These are phyloP conservation scores for Benitochromis conjunctus DNA, from an alignment of 2,113 vertebrate genomes.

Conservation along the genomic window DNA sequence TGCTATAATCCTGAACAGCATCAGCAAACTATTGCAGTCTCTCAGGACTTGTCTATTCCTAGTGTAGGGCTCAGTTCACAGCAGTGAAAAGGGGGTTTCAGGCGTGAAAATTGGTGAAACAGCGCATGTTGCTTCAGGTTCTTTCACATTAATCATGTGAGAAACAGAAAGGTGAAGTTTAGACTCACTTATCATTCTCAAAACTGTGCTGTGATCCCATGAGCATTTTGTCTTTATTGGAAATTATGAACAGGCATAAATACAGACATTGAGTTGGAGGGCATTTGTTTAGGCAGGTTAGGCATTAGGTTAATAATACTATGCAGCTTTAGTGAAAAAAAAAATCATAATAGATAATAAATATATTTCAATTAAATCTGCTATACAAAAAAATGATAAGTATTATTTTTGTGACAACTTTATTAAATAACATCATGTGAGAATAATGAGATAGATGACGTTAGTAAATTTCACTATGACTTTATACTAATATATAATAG, in stretches of 20 bases:
- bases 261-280: fast-evolving
- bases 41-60: background rate
- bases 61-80: background rate
- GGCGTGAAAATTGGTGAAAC: background rate
- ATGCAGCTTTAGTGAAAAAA: background rate
- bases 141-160: background rate
- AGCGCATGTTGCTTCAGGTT: background rate
- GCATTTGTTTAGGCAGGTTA: background rate
- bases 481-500: background rate
- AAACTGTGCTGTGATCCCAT: background rate
- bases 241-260: background rate
- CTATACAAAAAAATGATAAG: background rate
- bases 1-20: background rate
- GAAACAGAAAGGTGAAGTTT: background rate
- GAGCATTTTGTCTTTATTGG: background rate
- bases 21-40: background rate
- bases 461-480: background rate
- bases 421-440: background rate
- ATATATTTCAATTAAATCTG: background rate
- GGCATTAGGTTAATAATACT: background rate
- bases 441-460: background rate
- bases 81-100: no score
- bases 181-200: background rate
- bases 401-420: background rate
- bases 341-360: background rate